A percentile compares a stretch with the other conserved stretches of the same genome.
Conservation (phyloP, 2,888 invertebrate species). For the Machimus rusticus region DNA sequence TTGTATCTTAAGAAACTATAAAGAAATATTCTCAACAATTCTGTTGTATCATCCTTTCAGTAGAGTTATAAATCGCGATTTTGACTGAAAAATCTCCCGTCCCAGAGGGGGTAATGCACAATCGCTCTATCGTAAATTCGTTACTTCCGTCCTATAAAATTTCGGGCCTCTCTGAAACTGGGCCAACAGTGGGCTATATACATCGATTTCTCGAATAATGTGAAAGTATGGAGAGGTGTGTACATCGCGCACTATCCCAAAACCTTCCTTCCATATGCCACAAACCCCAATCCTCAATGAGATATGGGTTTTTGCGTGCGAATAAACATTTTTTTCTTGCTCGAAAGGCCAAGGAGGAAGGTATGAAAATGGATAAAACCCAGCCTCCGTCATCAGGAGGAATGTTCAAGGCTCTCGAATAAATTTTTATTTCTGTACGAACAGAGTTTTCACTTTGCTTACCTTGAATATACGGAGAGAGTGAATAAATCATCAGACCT, state of each 20-base stretch:
- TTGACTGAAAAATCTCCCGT: neutral
- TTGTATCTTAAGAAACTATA: too few relatives aligned
- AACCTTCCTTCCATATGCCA: neutral
- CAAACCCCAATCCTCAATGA: neutral
- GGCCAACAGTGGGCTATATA: neutral
- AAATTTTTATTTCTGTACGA: neutral
- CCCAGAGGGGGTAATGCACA: neutral
- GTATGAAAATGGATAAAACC: neutral
- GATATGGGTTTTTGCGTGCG: neutral
- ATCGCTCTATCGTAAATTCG: slow-evolving; percentile 3
- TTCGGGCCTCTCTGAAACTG: neutral
- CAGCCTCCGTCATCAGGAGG: neutral
- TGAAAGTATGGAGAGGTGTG: neutral
- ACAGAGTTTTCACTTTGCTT: neutral
- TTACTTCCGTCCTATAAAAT: slow-evolving; percentile 11
- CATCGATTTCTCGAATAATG: neutral
- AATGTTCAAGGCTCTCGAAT: neutral
- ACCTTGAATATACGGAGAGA: neutral
- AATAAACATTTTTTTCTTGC: neutral
- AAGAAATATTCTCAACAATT: too few relatives aligned
- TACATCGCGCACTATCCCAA: neutral
- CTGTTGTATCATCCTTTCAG: neutral
- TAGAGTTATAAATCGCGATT: neutral
- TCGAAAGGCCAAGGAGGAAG: neutral
- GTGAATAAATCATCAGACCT: neutral